phyloP scores from a whole-genome alignment of 2,113 vertebrate genomes.

The Pipra filicauda region DNA sequence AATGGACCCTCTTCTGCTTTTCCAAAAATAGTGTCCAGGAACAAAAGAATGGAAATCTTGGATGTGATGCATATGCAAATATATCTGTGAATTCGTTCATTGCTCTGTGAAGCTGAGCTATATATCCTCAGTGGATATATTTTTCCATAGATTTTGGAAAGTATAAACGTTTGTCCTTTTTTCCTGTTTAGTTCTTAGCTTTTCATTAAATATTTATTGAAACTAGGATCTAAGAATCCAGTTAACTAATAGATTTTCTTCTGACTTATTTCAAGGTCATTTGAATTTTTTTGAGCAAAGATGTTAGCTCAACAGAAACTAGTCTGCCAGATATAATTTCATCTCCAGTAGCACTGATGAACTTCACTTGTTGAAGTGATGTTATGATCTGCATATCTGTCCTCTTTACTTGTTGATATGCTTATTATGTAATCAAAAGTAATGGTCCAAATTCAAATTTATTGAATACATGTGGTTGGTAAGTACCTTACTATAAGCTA shows the following conservation, averaged over 20 bases:
- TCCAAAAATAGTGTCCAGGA: neutral
- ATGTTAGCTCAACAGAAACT: neutral
- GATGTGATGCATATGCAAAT: neutral
- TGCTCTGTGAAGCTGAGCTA: neutral
- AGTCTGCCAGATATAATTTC: neutral
- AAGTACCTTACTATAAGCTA: neutral
- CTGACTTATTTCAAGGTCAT: neutral
- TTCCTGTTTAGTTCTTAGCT: neutral
- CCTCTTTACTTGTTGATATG: neutral
- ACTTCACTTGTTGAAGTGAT: neutral
- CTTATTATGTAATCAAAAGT: neutral
- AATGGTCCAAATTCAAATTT: neutral
- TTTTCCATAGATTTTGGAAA: neutral
- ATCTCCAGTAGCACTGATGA: neutral
- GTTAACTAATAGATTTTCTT: neutral
- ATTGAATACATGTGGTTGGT: neutral
- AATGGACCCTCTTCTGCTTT: neutral
- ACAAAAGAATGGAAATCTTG: neutral
- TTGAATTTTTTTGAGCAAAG: neutral
- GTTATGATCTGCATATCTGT: neutral
- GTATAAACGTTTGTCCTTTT: neutral
- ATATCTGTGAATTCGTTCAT: neutral
- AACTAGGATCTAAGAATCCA: neutral
- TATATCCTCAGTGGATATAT: neutral
- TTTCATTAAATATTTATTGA: conserved; percentile 13